These are phyloP conservation scores for Erebia epiphron DNA, from an alignment of 2,888 invertebrate species.

Conservation along the genomic window DNA sequence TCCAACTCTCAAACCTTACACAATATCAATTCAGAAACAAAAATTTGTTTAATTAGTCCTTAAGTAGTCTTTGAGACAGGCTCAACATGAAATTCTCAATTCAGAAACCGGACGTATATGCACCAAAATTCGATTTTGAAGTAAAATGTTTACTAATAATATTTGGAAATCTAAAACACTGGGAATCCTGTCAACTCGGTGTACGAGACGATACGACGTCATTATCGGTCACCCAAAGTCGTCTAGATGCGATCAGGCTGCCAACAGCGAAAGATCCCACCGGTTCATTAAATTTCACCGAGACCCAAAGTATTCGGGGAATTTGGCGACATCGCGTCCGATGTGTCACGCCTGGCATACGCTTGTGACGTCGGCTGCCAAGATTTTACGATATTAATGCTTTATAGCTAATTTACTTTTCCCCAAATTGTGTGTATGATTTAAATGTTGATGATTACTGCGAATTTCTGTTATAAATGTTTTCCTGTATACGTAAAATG, in stretches of 20 bases:
- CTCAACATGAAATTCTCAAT: too few relatives aligned
- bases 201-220: constrained; percentile 5
- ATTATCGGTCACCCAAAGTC: constrained; percentile 22
- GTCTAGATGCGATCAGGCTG: constrained; percentile 14
- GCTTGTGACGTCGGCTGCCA: constrained; percentile 13
- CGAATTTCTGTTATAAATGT: background rate
- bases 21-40: too few relatives aligned
- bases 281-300: constrained; percentile 13
- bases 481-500: background rate
- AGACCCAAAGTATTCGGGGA: constrained; percentile 28
- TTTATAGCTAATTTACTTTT: background rate
- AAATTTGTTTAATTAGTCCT: too few relatives aligned
- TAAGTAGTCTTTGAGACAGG: too few relatives aligned
- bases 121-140: too few relatives aligned
- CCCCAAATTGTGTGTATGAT: constrained; percentile 1
- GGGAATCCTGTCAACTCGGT: background rate
- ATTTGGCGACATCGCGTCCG: constrained; percentile 28
- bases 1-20: too few relatives aligned
- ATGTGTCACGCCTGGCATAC: constrained; percentile 2
- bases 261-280: constrained; percentile 18
- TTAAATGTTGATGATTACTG: background rate
- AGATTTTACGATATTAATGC: constrained; percentile 12
- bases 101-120: too few relatives aligned
- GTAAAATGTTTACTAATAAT: too few relatives aligned
- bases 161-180: too few relatives aligned